Percentiles rank a stretch among this genome's conserved stretches.
Evolutionary conservation across 2,797 vertebrate genomes (phyloP).

Genomic region (Poecile montanus): DNA sequence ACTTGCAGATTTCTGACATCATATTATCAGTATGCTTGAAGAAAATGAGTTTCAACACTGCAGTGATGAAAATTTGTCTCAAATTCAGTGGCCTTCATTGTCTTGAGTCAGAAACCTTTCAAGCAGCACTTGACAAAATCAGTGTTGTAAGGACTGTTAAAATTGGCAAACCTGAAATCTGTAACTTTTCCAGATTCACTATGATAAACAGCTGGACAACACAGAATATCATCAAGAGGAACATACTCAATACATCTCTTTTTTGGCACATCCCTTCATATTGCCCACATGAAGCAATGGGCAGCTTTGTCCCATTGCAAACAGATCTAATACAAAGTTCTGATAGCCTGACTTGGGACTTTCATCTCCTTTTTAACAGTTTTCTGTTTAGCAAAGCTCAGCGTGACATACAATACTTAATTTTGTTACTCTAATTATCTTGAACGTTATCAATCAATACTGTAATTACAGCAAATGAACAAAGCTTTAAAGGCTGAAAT

Average conservation of each 20-base stretch:
- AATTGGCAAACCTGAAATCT: not conserved
- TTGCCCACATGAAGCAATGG: not conserved
- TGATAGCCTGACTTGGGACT: not conserved
- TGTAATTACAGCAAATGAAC: not conserved
- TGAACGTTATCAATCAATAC: not conserved
- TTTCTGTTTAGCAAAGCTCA: not conserved
- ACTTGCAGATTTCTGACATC: not conserved
- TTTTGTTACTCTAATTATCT: not conserved
- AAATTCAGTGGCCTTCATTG: not conserved
- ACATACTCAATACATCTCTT: not conserved
- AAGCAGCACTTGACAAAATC: not conserved
- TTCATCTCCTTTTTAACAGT: not conserved
- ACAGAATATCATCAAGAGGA: not conserved
- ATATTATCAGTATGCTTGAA: not conserved
- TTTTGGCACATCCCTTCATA: not conserved
- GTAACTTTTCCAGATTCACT: not conserved
- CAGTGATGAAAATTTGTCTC: not conserved
- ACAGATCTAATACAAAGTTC: not conserved
- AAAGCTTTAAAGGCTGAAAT: not conserved
- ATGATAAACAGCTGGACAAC: not conserved
- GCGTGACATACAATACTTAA: not conserved
- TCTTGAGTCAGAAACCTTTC: not conserved
- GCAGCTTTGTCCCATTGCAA: not conserved
- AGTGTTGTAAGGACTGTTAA: not conserved
- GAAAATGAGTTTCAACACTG: not conserved